Conservation (phyloP, 2,113 vertebrate genomes). For the Stercorarius parasiticus region DNA sequence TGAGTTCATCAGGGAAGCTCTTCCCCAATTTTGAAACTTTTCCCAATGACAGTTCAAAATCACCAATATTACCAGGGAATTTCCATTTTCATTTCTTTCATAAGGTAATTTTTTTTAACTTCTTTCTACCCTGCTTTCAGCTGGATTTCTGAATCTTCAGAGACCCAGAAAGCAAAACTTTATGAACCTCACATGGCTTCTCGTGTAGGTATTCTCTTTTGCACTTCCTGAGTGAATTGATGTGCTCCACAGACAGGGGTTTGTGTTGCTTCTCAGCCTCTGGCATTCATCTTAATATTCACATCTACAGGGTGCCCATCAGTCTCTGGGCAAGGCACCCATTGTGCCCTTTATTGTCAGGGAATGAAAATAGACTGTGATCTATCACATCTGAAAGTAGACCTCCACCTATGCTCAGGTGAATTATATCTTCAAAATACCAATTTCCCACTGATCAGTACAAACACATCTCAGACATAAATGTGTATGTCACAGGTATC, state of each 20-base stretch:
- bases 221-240: background rate
- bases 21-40: background rate
- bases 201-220: background rate
- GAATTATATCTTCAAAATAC: background rate
- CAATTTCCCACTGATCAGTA: background rate
- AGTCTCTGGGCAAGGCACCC: background rate
- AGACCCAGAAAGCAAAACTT: background rate
- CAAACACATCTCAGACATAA: background rate
- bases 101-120: background rate
- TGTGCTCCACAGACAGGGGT: background rate
- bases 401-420: background rate
- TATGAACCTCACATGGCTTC: background rate
- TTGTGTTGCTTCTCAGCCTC: background rate
- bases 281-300: background rate
- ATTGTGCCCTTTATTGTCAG: background rate
- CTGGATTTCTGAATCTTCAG: background rate
- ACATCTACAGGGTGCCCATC: too few species aligned
- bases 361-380: background rate
- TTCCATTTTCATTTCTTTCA: background rate
- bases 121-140: background rate
- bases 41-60: background rate
- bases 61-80: background rate
- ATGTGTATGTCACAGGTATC: background rate
- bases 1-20: background rate
- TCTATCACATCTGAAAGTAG: background rate